phyloP scores from a whole-genome alignment of 2,888 invertebrate genomes.

The Phaedon cochleariae region DNA sequence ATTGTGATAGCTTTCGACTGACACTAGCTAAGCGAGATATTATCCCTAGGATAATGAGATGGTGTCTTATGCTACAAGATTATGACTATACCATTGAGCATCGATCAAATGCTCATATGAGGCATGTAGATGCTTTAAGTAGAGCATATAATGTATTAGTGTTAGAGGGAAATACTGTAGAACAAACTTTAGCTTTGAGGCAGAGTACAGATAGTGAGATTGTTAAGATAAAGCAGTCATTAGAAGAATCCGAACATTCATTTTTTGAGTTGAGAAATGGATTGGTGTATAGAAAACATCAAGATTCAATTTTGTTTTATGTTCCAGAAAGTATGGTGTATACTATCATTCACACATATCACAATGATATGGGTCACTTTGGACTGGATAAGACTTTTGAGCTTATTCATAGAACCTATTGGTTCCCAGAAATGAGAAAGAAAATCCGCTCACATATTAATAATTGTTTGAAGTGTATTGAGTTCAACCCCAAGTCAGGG shows the following conservation, averaged over 20 bases:
- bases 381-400: slow-evolving; percentile 33
- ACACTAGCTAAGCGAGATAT: slow-evolving; percentile 30
- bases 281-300: slow-evolving; percentile 28
- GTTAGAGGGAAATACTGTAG: slow-evolving; percentile 35
- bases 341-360: slow-evolving; percentile 25
- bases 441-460: background rate
- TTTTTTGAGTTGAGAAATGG: slow-evolving; percentile 33
- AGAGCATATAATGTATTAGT: slow-evolving; percentile 28
- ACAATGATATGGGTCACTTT: slow-evolving; percentile 33
- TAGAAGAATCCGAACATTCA: slow-evolving; percentile 21
- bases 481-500: slow-evolving; percentile 17
- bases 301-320: slow-evolving; percentile 31
- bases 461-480: slow-evolving; percentile 21
- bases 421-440: too few relatives aligned
- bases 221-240: background rate
- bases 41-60: slow-evolving; percentile 30
- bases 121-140: slow-evolving; percentile 30
- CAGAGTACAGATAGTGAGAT: slow-evolving; percentile 14
- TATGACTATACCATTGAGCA: slow-evolving; percentile 36
- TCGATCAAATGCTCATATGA: slow-evolving; percentile 29
- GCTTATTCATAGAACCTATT: background rate
- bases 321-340: slow-evolving; percentile 31
- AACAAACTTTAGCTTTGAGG: slow-evolving; percentile 24
- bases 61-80: slow-evolving; percentile 30
- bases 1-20: slow-evolving; percentile 31